Percentiles rank a stretch among this genome's conserved stretches.
phyloP scores from a whole-genome alignment of 2,797 vertebrate genomes.

The Sylvia borin region DNA sequence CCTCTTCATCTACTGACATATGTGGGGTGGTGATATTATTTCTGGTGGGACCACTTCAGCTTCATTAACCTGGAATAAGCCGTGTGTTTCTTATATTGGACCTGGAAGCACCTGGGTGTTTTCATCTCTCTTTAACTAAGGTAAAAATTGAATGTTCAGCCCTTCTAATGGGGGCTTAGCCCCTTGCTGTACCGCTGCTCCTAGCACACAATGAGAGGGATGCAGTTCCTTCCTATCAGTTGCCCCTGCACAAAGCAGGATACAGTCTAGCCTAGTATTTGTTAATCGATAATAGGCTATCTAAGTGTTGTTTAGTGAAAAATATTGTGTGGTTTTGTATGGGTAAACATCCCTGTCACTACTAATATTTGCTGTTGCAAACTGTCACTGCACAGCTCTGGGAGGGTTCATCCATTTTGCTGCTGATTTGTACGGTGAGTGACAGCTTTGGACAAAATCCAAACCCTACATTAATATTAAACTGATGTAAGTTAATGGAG shows the following conservation, averaged over 20 bases:
- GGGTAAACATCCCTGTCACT: not conserved
- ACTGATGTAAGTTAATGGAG: not conserved
- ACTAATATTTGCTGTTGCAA: not conserved
- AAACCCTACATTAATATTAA: slow-evolving; percentile 10
- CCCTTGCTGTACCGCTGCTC: not conserved
- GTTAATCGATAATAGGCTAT: not conserved
- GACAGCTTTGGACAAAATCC: slow-evolving; percentile 35
- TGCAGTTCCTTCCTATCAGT: not conserved
- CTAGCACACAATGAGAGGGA: not conserved
- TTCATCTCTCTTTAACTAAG: not conserved
- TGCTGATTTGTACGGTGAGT: not conserved
- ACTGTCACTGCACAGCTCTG: not conserved
- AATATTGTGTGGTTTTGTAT: not conserved
- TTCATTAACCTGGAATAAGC: not conserved
- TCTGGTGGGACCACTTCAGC: not conserved
- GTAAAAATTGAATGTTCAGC: not conserved
- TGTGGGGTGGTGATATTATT: not conserved
- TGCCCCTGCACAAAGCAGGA: not conserved
- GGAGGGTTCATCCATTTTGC: not conserved
- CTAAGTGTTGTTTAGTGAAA: not conserved
- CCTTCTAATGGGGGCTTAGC: not conserved
- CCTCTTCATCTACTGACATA: not conserved
- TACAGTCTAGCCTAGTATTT: not conserved
- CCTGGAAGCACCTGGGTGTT: not conserved
- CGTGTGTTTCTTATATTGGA: not conserved